Conservation (phyloP, 2,888 invertebrate genomes). For the Asteroscopus sphinx region DNA sequence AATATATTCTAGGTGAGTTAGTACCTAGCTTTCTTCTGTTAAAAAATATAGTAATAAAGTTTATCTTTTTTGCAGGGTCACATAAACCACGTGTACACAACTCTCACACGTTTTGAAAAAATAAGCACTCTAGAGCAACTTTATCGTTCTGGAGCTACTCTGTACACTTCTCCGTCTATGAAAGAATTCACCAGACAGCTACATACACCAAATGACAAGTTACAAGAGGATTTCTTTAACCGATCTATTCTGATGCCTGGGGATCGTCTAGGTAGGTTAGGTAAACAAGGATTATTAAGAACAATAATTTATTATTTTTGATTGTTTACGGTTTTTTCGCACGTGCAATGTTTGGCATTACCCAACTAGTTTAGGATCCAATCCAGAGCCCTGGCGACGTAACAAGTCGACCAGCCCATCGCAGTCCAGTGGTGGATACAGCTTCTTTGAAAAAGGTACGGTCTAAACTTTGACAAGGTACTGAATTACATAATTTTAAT, state of each 20-base stretch:
- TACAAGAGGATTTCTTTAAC: constrained; percentile 45
- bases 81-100: constrained; percentile 71
- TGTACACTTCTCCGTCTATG: constrained; percentile 62
- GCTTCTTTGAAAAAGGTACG: no score
- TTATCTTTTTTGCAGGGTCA: constrained; percentile 69
- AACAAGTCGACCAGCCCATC: no score
- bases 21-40: no score
- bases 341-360: no score
- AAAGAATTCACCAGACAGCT: constrained; percentile 50
- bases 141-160: constrained; percentile 39
- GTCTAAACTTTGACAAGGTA: no score
- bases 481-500: no score
- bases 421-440: no score
- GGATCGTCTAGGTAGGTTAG: constrained; percentile 43
- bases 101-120: constrained; percentile 51
- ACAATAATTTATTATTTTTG: not conserved
- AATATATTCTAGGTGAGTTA: no score
- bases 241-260: constrained; percentile 6
- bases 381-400: no score
- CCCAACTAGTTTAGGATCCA: no score
- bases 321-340: no score
- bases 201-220: constrained; percentile 27
- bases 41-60: no score
- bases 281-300: not conserved
- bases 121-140: constrained; percentile 63